Base-by-base conservation (phyloP, 2,797 vertebrate species). In the Etheostoma nigrum region DNA sequence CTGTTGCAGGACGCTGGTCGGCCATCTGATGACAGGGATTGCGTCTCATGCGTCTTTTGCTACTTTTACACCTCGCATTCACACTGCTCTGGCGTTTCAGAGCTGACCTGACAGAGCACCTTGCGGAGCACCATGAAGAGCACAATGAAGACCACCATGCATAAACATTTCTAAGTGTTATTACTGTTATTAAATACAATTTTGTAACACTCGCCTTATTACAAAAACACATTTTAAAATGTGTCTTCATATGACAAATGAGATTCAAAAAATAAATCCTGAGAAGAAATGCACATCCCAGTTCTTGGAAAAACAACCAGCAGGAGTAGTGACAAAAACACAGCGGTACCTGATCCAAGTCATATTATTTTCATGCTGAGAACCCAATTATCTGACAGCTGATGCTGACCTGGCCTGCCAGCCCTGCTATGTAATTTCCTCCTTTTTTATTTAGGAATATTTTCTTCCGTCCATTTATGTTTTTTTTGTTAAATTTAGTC, bases 321-420 rank as follows among this genome's bases (percentile, higher is more conserved):
- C 52, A 69, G 58, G 51, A 48, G 49, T 2, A 12, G 25, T 15
- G 58, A 72, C 52, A 14, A 21, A 40, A 49, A 52, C 67, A 42
- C 67, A 73, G 74, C 52, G n/a, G 36, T 33, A 36, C 25, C 59
- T 75, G 74, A 84, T 84, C 45, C 64, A 71, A 54, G 16, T 9
- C 79, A 51, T 57, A 79, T 83, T 81, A 79, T 84, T 79, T 80
- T 88, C 80, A 83, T 51, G 80, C 85, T 78, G 76, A 79, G 78
- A 82, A 61, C 40, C 74, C 78, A 86, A 88, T 89, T 86, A 88
- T 49, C 48, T 77, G 65, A 76, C 60, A 51, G 53, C 62, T 54
- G 65, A 64, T 9, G 49, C 59, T 45, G 72, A 68, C 21, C 70
- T 23, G 58, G n/a, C 71, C 77, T 70, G 68, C 81, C 82, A 82